A percentile compares a stretch with the other conserved stretches of the same genome.
These are phyloP conservation scores for Thumatha senex DNA, from an alignment of 2,888 invertebrate species.

Conservation along the genomic window DNA sequence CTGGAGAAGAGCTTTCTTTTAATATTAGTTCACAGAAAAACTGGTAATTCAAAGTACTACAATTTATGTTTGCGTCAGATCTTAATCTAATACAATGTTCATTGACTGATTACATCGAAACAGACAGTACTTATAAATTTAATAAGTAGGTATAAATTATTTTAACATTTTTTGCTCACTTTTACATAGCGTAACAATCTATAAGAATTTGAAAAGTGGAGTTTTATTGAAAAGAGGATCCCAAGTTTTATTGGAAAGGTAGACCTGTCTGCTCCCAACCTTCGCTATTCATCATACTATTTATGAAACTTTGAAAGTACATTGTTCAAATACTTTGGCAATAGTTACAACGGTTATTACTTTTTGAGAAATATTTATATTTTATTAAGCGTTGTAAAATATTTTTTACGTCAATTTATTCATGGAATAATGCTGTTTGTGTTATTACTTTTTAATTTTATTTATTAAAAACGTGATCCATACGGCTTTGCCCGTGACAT, in stretches of 20 bases:
- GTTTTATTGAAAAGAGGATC: slow-evolving; percentile 26
- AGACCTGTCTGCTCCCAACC: slow-evolving; percentile 1
- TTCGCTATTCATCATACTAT: slow-evolving; percentile 10
- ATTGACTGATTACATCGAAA: no score
- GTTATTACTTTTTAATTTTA: no score
- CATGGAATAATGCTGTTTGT: background rate
- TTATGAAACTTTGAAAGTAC: slow-evolving; percentile 23
- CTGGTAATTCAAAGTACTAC: no score
- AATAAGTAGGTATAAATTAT: no score
- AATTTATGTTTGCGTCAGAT: no score
- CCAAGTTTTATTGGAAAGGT: slow-evolving; percentile 25
- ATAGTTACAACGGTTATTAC: slow-evolving; percentile 20
- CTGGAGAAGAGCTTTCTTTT: no score
- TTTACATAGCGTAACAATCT: slow-evolving; percentile 5
- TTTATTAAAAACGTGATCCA: no score
- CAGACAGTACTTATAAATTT: no score
- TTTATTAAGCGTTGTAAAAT: background rate
- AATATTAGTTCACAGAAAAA: no score
- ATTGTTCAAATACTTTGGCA: slow-evolving; percentile 27
- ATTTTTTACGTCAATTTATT: background rate
- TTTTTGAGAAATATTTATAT: background rate
- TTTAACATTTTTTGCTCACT: no score
- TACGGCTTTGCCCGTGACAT: no score
- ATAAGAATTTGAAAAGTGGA: slow-evolving; percentile 17
- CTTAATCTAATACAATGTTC: no score